Percentiles rank a stretch among this genome's conserved stretches.
Conservation (phyloP, 2,888 invertebrate species). For the Drosophila lutescens region DNA sequence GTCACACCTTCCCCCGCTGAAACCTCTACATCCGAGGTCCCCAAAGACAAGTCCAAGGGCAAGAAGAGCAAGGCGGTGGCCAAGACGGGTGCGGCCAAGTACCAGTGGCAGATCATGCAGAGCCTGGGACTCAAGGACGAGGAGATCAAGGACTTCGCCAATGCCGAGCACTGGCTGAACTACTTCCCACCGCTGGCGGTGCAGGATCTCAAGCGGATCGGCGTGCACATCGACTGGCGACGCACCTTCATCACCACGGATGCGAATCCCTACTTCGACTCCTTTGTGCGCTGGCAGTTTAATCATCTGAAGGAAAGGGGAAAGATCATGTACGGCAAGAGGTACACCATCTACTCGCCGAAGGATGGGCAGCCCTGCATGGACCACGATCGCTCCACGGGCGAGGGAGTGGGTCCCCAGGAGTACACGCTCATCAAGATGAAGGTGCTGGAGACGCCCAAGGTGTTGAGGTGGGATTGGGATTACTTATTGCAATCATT, state of each 20-base stretch:
- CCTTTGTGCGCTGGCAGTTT: conserved; percentile 99
- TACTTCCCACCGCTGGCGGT: conserved; percentile 97
- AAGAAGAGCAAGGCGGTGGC: conserved; percentile 98
- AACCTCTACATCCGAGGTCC: conserved; percentile 86
- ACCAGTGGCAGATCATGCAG: conserved; percentile 99
- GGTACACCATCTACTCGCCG: conserved; percentile 98
- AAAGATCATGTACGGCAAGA: conserved; percentile 98
- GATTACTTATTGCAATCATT: neutral
- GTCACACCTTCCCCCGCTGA: conserved; percentile 82
- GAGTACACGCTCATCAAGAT: conserved; percentile 99
- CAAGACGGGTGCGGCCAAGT: conserved; percentile 94
- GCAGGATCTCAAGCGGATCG: conserved; percentile 94
- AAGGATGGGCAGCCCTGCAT: conserved; percentile 99
- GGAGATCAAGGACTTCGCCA: conserved; percentile 96
- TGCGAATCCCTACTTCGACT: conserved; percentile 98
- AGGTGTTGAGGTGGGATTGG: conserved; percentile 87
- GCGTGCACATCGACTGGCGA: conserved; percentile 98
- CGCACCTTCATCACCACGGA: conserved; percentile 99
- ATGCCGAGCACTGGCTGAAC: conserved; percentile 96
- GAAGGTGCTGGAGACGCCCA: conserved; percentile 87
- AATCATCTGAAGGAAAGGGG: conserved; percentile 92
- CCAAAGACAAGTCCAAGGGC: conserved; percentile 95
- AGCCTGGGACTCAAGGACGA: conserved; percentile 94
- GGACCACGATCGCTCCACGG: conserved; percentile 98
- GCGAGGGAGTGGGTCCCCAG: conserved; percentile 99